phyloP scores from a whole-genome alignment of 2,113 vertebrate genomes.

The Bambusicola thoracicus region DNA sequence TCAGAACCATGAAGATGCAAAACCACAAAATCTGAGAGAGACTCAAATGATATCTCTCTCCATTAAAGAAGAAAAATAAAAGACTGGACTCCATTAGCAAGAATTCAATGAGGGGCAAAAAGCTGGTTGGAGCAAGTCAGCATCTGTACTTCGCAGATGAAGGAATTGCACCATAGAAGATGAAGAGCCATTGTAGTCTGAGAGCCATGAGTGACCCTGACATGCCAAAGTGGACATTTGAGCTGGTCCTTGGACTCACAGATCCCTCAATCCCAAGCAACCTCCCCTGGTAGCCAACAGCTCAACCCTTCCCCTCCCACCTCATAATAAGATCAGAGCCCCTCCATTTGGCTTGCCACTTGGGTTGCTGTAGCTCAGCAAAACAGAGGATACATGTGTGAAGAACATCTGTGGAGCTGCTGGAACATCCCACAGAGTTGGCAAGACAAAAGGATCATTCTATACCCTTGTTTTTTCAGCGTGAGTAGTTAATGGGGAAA shows the following conservation, averaged over 20 bases:
- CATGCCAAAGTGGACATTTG: accelerated
- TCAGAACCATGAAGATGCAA: background rate
- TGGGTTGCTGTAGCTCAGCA: background rate
- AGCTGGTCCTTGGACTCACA: background rate
- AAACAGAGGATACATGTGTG: accelerated
- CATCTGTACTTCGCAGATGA: background rate
- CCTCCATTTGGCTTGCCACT: background rate
- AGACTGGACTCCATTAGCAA: accelerated
- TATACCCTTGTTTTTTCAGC: background rate
- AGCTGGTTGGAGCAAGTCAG: background rate
- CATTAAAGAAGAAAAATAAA: background rate
- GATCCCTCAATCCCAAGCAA: background rate
- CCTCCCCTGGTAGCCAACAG: background rate
- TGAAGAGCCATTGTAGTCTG: background rate
- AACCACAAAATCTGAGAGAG: constrained; percentile 3
- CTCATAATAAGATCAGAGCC: background rate
- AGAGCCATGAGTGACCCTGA: background rate
- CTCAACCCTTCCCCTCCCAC: background rate
- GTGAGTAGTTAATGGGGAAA: background rate
- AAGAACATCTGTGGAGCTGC: background rate
- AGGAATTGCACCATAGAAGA: background rate
- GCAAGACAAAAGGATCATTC: background rate
- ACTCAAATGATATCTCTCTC: background rate
- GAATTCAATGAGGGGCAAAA: background rate
- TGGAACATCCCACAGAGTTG: background rate